These are phyloP conservation scores for Eudemis profundana DNA, from an alignment of 2,888 invertebrate species.

Conservation along the genomic window DNA sequence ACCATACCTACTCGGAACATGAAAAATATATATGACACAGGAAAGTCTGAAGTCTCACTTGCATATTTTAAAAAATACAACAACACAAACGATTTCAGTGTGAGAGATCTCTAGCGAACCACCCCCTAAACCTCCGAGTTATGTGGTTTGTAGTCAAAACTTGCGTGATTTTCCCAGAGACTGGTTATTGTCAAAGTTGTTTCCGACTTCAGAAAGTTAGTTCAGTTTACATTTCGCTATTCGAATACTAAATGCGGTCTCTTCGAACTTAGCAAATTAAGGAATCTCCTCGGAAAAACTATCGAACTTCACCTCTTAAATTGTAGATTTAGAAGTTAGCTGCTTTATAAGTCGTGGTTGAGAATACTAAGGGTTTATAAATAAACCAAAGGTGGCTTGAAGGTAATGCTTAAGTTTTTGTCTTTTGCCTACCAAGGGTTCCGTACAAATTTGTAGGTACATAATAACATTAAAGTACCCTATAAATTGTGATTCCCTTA, in stretches of 20 bases:
- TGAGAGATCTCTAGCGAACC: constrained; percentile 10
- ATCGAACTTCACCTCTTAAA: constrained; percentile 53
- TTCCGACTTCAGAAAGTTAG: constrained; percentile 57
- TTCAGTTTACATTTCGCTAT: constrained; percentile 65
- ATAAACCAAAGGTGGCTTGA: not conserved
- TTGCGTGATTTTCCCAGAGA: constrained; percentile 60
- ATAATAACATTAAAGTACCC: too few relatives aligned
- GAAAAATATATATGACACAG: too few relatives aligned
- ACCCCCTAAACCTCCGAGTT: constrained; percentile 9
- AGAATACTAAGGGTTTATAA: constrained; percentile 10
- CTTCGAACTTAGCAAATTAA: constrained; percentile 54
- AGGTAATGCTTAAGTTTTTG: not conserved
- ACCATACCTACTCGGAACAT: too few relatives aligned
- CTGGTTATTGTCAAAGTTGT: constrained; percentile 71
- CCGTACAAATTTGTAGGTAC: too few relatives aligned
- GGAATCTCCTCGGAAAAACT: constrained; percentile 53
- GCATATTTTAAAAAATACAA: not conserved
- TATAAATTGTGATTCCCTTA: too few relatives aligned
- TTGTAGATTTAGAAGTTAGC: constrained; percentile 36
- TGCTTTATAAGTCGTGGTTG: constrained; percentile 20
- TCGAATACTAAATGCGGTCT: constrained; percentile 64
- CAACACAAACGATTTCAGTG: constrained; percentile 17
- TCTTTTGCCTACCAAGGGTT: too few relatives aligned
- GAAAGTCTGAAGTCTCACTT: too few relatives aligned
- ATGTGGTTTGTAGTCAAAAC: constrained; percentile 44